These are phyloP conservation scores for Antigone vipio DNA, from an alignment of 2,113 vertebrate genomes.

Conservation along the genomic window DNA sequence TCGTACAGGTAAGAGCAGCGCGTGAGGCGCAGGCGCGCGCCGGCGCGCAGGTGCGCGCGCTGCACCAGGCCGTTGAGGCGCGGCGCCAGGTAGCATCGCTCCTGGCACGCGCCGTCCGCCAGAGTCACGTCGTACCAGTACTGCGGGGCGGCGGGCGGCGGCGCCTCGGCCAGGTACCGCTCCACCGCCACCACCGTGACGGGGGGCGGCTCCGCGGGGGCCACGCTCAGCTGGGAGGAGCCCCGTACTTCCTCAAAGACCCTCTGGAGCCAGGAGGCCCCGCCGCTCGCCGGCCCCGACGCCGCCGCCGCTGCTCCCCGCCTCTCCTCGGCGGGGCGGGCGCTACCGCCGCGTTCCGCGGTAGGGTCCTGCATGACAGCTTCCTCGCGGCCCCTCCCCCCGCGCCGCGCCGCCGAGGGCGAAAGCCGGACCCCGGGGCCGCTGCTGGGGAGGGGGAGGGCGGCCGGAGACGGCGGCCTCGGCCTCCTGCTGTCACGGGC, in stretches of 20 bases:
- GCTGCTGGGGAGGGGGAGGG: not conserved
- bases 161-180: constrained; percentile 62
- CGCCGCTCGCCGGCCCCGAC: not conserved
- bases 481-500: not conserved
- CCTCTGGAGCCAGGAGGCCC: constrained; percentile 35
- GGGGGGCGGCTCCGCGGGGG: constrained; percentile 9
- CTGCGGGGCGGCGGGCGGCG: not conserved
- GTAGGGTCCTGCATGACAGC: not conserved
- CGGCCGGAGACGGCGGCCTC: not conserved
- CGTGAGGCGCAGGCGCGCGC: constrained; percentile 67
- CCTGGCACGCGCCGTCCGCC: constrained; percentile 72
- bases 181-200: constrained; percentile 73
- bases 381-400: not conserved
- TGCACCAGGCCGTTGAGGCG: constrained; percentile 74
- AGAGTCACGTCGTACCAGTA: constrained; percentile 77
- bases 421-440: not conserved
- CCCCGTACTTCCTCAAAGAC: not conserved
- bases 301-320: not conserved
- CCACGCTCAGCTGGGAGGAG: constrained; percentile 11
- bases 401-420: not conserved
- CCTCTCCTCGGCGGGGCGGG: not conserved
- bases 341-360: not conserved
- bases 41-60: constrained; percentile 75
- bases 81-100: constrained; percentile 76
- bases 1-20: constrained; percentile 79